Evolutionary conservation across 2,113 vertebrate genomes (phyloP), one percentile per base, ranked within the genome.

Genomic region (Phrynocephalus versicolor): DNA sequence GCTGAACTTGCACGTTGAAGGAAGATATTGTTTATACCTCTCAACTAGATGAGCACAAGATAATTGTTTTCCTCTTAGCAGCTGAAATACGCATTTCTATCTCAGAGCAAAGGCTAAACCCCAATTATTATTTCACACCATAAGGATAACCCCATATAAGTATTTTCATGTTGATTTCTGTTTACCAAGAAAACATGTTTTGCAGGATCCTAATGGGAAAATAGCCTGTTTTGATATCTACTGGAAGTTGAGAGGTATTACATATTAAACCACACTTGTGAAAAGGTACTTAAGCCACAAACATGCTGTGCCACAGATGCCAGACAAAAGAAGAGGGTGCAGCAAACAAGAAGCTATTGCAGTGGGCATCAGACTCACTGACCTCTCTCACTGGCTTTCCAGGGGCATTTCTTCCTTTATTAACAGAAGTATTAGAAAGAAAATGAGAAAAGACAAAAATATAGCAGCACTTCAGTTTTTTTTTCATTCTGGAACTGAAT

Each of bases 371-470:
- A 89, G 85, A 94, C 96, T 95, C 96, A 99, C 98, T 98, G 94
- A 99, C 99, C 99, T 98, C 97, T 97, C 96, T 99, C 97, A 98
- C 89, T 97, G 98, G 96, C 97, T 97, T 98, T 97, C 97, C 97
- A 97, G 97, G 96, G 97, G 96, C 94, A 97, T 97, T 97, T 97
- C 98, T 98, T 98, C 97, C 95, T 97, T 97, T 96, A 96, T 94
- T 91, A 94, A 96, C 78, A 96, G 92, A 96, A 91, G 94, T 87
- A 95, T 95, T 94, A 96, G 93, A 94, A 93, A 94, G 89, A 76
- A 89, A 88, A 91, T 57, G 37, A 1, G 82, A 84, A 79, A 95
- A 87, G 88, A 93, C 2, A 82, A 88, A 91, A 94, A 94, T 74
- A 90, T 41, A 84, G 58, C 89, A 71, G 88, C 51, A 81, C 9